Percentiles rank a stretch among this genome's conserved stretches.
These are phyloP conservation scores for Acromyrmex charruanus DNA, from an alignment of 1,140 invertebrate genomes.

Conservation along the genomic window DNA sequence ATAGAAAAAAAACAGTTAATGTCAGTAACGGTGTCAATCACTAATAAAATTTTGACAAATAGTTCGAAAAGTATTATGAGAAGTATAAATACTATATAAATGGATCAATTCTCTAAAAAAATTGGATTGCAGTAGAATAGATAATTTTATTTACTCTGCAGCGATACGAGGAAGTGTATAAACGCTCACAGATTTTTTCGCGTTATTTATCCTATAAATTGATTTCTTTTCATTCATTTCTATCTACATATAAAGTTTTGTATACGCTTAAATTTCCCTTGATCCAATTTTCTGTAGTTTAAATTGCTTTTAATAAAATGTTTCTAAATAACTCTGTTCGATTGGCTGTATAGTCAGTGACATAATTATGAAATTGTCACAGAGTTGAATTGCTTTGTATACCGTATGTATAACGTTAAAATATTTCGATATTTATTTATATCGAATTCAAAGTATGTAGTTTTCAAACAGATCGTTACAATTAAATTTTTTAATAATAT, in stretches of 20 bases:
- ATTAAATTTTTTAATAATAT: constrained; percentile 16
- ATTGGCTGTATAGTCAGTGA: background rate
- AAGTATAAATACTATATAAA: background rate
- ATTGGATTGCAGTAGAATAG: constrained; percentile 22
- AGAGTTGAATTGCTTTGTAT: background rate
- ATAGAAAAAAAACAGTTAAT: background rate
- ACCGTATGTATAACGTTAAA: background rate
- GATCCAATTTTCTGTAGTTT: background rate
- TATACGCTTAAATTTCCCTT: background rate
- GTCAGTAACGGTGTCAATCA: background rate
- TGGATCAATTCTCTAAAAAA: background rate
- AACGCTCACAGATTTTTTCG: constrained; percentile 23
- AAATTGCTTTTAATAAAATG: constrained; percentile 13
- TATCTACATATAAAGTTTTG: constrained; percentile 36
- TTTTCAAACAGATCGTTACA: background rate
- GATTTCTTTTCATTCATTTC: constrained; percentile 27
- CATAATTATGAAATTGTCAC: constrained; percentile 31
- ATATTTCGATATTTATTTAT: constrained; percentile 4
- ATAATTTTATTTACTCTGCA: constrained; percentile 33
- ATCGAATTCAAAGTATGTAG: background rate
- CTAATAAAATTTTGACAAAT: background rate
- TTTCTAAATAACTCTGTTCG: background rate
- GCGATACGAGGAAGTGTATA: constrained; percentile 13
- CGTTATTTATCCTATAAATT: constrained; percentile 32
- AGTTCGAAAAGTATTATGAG: background rate